Percentiles rank a stretch among this genome's conserved stretches.
These are phyloP conservation scores for Suillia variegata DNA, from an alignment of 2,888 invertebrate genomes.

Conservation along the genomic window DNA sequence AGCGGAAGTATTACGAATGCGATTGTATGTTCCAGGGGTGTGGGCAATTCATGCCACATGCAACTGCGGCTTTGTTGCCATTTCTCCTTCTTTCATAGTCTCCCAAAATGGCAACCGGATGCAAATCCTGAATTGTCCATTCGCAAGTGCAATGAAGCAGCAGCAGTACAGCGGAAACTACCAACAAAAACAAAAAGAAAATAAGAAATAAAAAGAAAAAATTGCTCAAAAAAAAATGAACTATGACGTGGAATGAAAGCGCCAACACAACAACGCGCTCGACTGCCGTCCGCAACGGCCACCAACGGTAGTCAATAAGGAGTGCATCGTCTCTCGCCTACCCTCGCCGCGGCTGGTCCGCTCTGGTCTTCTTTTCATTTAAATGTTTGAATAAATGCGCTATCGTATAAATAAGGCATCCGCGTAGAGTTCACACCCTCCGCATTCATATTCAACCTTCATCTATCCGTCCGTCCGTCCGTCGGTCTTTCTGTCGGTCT, in stretches of 20 bases:
- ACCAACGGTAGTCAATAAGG: conserved; percentile 1
- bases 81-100: too few species aligned
- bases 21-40: background rate
- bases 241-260: background rate
- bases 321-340: background rate
- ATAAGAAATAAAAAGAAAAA: too few species aligned
- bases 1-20: background rate
- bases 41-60: background rate
- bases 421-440: conserved; percentile 1
- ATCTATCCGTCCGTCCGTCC: background rate
- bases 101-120: conserved; percentile 14
- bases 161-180: background rate
- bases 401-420: conserved; percentile 12
- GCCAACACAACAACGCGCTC: background rate
- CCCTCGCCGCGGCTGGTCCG: background rate
- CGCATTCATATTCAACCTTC: background rate
- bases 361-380: conserved; percentile 1
- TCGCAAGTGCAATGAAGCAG: conserved; percentile 15
- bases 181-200: too few species aligned
- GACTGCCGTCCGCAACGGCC: too few species aligned
- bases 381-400: conserved; percentile 3
- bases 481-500: background rate
- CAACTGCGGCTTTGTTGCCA: background rate
- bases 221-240: too few species aligned
- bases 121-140: conserved; percentile 14